A percentile compares a stretch with the other conserved stretches of the same genome.
Evolutionary conservation across 2,113 vertebrate species (phyloP).

Genomic region (Arenaria interpres): DNA sequence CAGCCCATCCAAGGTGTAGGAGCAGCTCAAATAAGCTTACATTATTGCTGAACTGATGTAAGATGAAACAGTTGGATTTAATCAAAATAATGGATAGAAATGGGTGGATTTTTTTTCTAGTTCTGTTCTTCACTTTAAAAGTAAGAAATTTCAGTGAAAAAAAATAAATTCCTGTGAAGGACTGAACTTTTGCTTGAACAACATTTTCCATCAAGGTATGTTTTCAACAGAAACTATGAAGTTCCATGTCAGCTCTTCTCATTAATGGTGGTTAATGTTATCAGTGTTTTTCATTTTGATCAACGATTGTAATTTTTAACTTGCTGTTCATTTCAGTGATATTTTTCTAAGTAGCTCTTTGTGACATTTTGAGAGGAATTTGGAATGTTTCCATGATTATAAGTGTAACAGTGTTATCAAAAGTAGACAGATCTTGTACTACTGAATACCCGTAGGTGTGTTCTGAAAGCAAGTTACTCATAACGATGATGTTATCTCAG

Average conservation of each 20-base stretch:
- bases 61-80: not conserved
- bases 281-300: constrained; percentile 17
- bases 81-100: not conserved
- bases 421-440: constrained; percentile 25
- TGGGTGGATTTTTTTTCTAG: not conserved
- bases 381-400: not conserved
- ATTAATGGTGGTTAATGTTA: not conserved
- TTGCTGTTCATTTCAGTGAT: not conserved
- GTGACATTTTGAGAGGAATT: constrained; percentile 22
- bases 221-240: not conserved
- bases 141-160: not conserved
- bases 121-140: not conserved
- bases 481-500: not conserved
- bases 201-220: not conserved
- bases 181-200: not conserved
- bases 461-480: constrained; percentile 32
- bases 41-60: not conserved
- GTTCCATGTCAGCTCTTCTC: not conserved
- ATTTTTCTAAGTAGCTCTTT: constrained; percentile 3
- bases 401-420: not conserved
- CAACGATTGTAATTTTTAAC: not conserved
- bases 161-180: not conserved
- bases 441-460: not conserved
- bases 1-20: not conserved
- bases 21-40: not conserved